Evolutionary conservation across 2,888 invertebrate genomes (phyloP), one percentile per base, ranked within the genome.

Genomic region (Heteromurus nitidus): DNA sequence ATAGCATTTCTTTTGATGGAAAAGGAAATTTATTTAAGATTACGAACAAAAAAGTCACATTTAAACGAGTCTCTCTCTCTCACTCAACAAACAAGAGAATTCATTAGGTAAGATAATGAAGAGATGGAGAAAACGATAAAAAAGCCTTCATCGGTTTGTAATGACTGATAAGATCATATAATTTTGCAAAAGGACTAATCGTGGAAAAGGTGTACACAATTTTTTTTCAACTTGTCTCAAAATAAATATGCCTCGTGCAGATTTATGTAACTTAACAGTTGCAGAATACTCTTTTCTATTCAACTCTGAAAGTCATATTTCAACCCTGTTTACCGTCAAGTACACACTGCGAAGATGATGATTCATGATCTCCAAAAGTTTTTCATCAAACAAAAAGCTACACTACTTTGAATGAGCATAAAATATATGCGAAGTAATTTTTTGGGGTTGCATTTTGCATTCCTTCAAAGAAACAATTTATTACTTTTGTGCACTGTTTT

Each of bases 71-170:
- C n/a, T n/a, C n/a, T n/a, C n/a, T n/a, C n/a, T n/a, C n/a, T n/a
- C n/a, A n/a, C n/a, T n/a, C n/a, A n/a, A n/a, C n/a, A n/a, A 50
- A 18, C 11, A 50, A 7, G n/a, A 50, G n/a, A 50, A n/a, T n/a
- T 50, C n/a, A 13, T 50, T n/a, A n/a, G n/a, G n/a, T n/a, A 36
- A 36, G 7, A 36, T 7, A n/a, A 50, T 13, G n/a, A 50, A 50
- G 7, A 5, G n/a, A 50, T 18, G 50, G n/a, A 13, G 50, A 50
- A 5, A 7, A 50, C 7, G 50, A 50, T 50, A 50, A 50, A n/a
- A n/a, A n/a, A n/a, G n/a, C n/a, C 11, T 50, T 50, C 50, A 50
- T 50, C 50, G n/a, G n/a, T n/a, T 50, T n/a, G n/a, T 50, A 50
- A 50, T 50, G 50, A 50, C 13, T 13, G 50, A 50, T 50, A 50